Evolutionary conservation across 2,888 invertebrate genomes (phyloP).

Genomic region (Synergus japonicus): DNA sequence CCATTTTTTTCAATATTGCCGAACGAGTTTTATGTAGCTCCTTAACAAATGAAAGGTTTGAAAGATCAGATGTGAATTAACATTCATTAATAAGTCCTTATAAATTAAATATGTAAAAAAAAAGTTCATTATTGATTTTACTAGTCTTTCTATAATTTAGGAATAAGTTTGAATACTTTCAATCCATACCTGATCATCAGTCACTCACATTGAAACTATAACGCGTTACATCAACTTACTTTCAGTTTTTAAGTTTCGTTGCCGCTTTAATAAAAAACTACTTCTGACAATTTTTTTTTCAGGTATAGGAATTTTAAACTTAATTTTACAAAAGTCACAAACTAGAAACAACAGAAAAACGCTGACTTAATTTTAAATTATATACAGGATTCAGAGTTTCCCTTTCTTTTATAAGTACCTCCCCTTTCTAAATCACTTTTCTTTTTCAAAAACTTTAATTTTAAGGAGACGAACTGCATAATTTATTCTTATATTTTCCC

Average conservation of each 20-base stretch:
- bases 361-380: too few relatives aligned
- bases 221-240: background rate
- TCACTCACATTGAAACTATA: background rate
- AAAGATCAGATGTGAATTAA: background rate
- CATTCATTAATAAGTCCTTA: background rate
- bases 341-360: background rate
- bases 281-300: background rate
- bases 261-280: background rate
- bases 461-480: too few relatives aligned
- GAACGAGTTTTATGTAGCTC: background rate
- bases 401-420: too few relatives aligned
- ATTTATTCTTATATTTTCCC: too few relatives aligned
- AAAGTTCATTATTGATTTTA: background rate
- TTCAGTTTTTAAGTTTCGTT: background rate
- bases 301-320: background rate
- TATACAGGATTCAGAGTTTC: too few relatives aligned
- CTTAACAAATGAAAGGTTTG: background rate
- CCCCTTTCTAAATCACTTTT: too few relatives aligned
- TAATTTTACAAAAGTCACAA: background rate
- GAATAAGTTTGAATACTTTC: background rate
- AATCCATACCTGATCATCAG: background rate
- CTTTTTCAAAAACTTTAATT: too few relatives aligned
- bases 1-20: background rate
- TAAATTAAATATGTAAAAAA: background rate
- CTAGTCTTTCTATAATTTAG: background rate